phyloP scores from a whole-genome alignment of 1,140 invertebrate species.

The Goniozus legneri region DNA sequence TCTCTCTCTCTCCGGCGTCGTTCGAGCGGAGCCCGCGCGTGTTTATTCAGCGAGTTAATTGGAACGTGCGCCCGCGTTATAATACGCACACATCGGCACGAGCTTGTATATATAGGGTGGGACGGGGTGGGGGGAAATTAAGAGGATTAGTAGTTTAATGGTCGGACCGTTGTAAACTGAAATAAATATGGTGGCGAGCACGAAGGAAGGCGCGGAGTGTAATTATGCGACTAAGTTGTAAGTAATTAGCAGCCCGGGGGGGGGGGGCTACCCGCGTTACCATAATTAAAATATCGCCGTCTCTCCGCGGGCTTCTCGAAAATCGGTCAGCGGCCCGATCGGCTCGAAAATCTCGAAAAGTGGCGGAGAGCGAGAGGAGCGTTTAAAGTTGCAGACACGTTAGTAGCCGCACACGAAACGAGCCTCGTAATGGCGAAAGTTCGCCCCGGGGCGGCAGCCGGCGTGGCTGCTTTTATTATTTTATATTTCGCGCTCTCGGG shows the following conservation, averaged over 20 bases:
- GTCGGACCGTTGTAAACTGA: slow-evolving; percentile 22
- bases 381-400: slow-evolving; percentile 51
- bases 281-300: too few species aligned
- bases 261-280: slow-evolving; percentile 13
- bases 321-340: too few species aligned
- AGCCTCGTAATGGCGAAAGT: slow-evolving; percentile 51
- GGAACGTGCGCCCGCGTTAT: slow-evolving; percentile 3
- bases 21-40: background rate
- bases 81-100: background rate
- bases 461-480: slow-evolving; percentile 44
- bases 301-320: too few species aligned
- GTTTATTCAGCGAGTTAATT: slow-evolving; percentile 15
- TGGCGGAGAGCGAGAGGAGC: slow-evolving; percentile 21
- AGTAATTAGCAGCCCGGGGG: slow-evolving; percentile 18
- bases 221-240: slow-evolving; percentile 25
- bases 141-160: slow-evolving; percentile 29
- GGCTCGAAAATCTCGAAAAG: slow-evolving; percentile 7
- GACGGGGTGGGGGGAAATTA: slow-evolving; percentile 16
- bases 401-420: slow-evolving; percentile 44
- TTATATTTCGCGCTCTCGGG: slow-evolving; percentile 46
- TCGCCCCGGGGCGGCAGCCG: slow-evolving; percentile 17
- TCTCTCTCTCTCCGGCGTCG: background rate
- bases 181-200: slow-evolving; percentile 24
- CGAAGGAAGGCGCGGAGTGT: slow-evolving; percentile 14
- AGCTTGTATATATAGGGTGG: background rate